These are phyloP conservation scores for Poecile atricapillus DNA, from an alignment of 2,113 vertebrate species.

Conservation along the genomic window DNA sequence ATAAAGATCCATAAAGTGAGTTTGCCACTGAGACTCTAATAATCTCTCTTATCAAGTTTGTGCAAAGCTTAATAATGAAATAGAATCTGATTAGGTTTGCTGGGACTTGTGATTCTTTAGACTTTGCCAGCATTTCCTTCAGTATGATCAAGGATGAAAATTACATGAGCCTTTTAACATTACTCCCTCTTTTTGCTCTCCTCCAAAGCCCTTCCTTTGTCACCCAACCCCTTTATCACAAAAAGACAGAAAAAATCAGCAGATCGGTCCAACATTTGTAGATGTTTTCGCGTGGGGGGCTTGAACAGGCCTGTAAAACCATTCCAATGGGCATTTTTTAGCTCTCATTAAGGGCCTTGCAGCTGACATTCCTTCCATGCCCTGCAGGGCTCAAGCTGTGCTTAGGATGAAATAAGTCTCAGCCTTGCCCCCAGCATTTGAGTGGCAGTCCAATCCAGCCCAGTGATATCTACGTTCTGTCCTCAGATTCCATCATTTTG, in stretches of 20 bases:
- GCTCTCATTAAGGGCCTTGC: neutral
- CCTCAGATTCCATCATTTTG: neutral
- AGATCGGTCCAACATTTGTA: neutral
- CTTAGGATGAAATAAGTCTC: neutral
- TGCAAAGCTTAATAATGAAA: neutral
- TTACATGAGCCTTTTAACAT: neutral
- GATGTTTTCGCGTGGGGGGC: neutral
- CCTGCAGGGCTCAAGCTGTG: neutral
- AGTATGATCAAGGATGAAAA: neutral
- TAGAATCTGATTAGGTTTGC: neutral
- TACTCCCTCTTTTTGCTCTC: neutral
- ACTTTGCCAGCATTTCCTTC: neutral
- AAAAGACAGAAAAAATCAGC: neutral
- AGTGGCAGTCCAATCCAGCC: neutral
- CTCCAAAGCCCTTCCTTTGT: neutral
- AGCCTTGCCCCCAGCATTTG: neutral
- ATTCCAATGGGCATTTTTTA: neutral
- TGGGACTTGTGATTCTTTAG: neutral
- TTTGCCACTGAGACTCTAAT: neutral
- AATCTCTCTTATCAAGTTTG: neutral
- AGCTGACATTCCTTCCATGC: neutral
- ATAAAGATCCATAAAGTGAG: neutral
- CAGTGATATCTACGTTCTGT: neutral
- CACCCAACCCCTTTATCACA: neutral
- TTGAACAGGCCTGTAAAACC: neutral